phyloP scores from a whole-genome alignment of 1,140 invertebrate genomes.

The Psix sp. region DNA sequence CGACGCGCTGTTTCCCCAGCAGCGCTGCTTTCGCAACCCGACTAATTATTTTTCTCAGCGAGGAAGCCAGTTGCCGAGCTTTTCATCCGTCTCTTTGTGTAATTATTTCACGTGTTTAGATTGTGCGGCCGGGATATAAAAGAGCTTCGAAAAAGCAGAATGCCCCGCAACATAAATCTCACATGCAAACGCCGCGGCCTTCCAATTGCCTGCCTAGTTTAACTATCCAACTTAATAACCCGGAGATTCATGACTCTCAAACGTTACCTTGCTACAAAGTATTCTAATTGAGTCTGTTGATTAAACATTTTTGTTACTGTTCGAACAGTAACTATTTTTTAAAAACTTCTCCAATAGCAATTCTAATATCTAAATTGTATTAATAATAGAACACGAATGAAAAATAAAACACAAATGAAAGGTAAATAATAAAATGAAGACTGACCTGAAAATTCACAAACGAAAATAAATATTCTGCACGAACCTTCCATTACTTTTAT shows the following conservation, averaged over 20 bases:
- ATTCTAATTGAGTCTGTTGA: too few species aligned
- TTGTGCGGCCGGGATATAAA: conserved; percentile 9
- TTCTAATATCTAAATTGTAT: too few species aligned
- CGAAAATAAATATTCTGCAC: too few species aligned
- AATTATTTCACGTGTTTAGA: conserved; percentile 34
- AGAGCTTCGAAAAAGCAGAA: conserved; percentile 8
- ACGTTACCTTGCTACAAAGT: background rate
- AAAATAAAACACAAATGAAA: too few species aligned
- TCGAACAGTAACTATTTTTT: too few species aligned
- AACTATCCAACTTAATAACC: conserved; percentile 29
- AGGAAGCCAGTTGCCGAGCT: background rate
- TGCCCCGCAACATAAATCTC: conserved; percentile 16
- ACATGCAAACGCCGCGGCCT: conserved; percentile 3
- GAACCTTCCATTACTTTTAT: too few species aligned
- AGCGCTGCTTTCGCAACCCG: background rate
- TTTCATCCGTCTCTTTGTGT: conserved; percentile 19
- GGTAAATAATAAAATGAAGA: too few species aligned
- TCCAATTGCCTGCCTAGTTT: conserved; percentile 26
- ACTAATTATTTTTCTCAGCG: conserved; percentile 32
- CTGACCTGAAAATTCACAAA: too few species aligned
- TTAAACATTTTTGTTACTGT: too few species aligned
- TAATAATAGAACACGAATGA: too few species aligned
- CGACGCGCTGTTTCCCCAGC: conserved; percentile 29
- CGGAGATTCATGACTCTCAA: conserved; percentile 6
- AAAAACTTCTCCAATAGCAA: too few species aligned